These are phyloP conservation scores for Cheilinus undulatus DNA, from an alignment of 2,113 vertebrate genomes.

Conservation along the genomic window DNA sequence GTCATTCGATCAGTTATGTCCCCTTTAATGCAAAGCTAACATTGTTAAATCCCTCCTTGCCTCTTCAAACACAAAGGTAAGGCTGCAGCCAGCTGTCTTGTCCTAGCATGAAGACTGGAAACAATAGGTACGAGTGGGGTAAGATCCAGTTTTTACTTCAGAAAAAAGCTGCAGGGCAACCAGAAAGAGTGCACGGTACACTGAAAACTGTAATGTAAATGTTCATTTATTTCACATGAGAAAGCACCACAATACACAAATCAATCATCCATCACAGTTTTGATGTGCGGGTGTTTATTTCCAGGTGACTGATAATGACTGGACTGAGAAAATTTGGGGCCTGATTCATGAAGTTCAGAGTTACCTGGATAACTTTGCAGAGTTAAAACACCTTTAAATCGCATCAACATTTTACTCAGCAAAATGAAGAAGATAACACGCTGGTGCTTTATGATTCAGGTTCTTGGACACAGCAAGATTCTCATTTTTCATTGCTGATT, in stretches of 20 bases:
- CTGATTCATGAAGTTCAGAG: slow-evolving; percentile 6
- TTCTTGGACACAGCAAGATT: background rate
- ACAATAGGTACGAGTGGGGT: no score
- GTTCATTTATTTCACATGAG: slow-evolving; percentile 74
- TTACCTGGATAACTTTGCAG: slow-evolving; percentile 1
- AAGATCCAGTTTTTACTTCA: no score
- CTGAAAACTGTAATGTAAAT: slow-evolving; percentile 28
- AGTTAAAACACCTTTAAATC: slow-evolving; percentile 10
- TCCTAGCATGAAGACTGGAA: no score
- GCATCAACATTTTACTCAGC: background rate
- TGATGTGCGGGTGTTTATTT: slow-evolving; percentile 64
- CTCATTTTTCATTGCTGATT: slow-evolving; percentile 18
- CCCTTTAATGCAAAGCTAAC: no score
- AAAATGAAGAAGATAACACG: slow-evolving; percentile 9
- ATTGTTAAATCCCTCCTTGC: no score
- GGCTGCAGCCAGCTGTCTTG: no score
- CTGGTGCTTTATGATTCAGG: slow-evolving; percentile 13
- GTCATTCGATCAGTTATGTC: no score
- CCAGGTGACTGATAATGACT: slow-evolving; percentile 21
- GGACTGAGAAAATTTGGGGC: slow-evolving; percentile 13
- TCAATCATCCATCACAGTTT: slow-evolving; percentile 69
- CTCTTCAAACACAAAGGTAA: no score
- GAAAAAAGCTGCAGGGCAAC: no score
- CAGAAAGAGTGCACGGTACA: no score
- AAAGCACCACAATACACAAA: slow-evolving; percentile 67